These are phyloP conservation scores for Bujurquina vittata DNA, from an alignment of 2,113 vertebrate species.

Conservation along the genomic window DNA sequence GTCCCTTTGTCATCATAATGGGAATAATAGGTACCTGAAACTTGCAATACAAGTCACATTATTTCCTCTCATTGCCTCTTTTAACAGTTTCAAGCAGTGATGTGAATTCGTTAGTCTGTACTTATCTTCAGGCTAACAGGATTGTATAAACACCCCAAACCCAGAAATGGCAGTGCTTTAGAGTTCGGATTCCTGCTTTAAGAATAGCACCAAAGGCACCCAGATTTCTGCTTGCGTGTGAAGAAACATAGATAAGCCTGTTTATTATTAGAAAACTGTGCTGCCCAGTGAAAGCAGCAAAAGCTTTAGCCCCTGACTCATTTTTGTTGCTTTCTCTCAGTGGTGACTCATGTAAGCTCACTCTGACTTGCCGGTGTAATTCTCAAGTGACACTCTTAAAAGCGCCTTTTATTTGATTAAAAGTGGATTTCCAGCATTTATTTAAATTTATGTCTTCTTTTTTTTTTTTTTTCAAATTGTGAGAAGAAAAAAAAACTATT, in stretches of 20 bases:
- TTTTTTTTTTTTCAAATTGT: neutral
- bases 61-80: constrained; percentile 3
- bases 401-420: constrained; percentile 30
- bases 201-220: neutral
- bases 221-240: neutral
- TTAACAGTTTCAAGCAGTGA: neutral
- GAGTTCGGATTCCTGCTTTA: neutral
- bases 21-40: constrained; percentile 30
- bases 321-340: constrained; percentile 20
- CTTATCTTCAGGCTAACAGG: neutral
- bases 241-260: constrained; percentile 15
- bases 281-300: constrained; percentile 5
- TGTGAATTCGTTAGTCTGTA: neutral
- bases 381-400: constrained; percentile 1
- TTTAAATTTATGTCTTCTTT: neutral
- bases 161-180: neutral
- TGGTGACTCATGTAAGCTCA: neutral
- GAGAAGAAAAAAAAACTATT: neutral
- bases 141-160: neutral
- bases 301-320: constrained; percentile 1
- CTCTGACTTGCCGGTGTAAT: constrained; percentile 10
- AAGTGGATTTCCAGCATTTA: neutral
- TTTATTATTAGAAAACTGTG: constrained; percentile 16
- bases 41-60: neutral
- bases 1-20: constrained; percentile 29